Percentiles rank a stretch among this genome's conserved stretches.
phyloP scores from a whole-genome alignment of 2,113 vertebrate species.

The Pleuronectes platessa region DNA sequence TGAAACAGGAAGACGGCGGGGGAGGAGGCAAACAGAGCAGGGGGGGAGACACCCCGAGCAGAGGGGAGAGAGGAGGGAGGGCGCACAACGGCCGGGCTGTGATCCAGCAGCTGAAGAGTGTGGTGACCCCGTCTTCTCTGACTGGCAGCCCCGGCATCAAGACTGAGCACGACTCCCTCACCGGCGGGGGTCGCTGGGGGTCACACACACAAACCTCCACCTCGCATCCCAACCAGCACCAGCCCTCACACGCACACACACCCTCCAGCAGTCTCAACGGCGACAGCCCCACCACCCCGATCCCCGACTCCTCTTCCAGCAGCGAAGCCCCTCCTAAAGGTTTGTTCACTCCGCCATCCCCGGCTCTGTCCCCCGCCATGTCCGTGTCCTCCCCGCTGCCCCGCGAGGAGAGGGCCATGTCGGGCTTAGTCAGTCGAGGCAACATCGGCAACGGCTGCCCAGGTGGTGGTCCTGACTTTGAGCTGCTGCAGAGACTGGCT shows the following conservation, averaged over 20 bases:
- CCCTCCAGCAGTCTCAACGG: slow-evolving; percentile 78
- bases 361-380: slow-evolving; percentile 81
- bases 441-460: background rate
- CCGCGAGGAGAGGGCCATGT: slow-evolving; percentile 76
- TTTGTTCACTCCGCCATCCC: slow-evolving; percentile 80
- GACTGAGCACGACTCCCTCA: slow-evolving; percentile 81
- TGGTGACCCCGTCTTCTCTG: slow-evolving; percentile 65
- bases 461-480: slow-evolving; percentile 80
- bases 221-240: slow-evolving; percentile 52
- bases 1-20: slow-evolving; percentile 82
- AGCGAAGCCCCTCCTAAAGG: slow-evolving; percentile 75
- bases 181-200: slow-evolving; percentile 77
- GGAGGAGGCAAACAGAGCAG: slow-evolving; percentile 64
- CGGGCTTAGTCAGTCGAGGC: slow-evolving; percentile 53
- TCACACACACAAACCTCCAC: slow-evolving; percentile 63
- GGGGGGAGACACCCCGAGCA: slow-evolving; percentile 43
- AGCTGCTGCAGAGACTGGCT: slow-evolving; percentile 86
- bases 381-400: slow-evolving; percentile 80
- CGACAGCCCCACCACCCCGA: slow-evolving; percentile 78
- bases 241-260: slow-evolving; percentile 71
- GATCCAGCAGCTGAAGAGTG: slow-evolving; percentile 78
- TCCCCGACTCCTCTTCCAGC: slow-evolving; percentile 80
- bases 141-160: slow-evolving; percentile 78
- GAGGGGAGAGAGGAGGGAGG: slow-evolving; percentile 58
- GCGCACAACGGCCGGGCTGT: slow-evolving; percentile 82